These are phyloP conservation scores for Pseudococcus longispinus DNA, from an alignment of 2,888 invertebrate genomes.

Conservation along the genomic window DNA sequence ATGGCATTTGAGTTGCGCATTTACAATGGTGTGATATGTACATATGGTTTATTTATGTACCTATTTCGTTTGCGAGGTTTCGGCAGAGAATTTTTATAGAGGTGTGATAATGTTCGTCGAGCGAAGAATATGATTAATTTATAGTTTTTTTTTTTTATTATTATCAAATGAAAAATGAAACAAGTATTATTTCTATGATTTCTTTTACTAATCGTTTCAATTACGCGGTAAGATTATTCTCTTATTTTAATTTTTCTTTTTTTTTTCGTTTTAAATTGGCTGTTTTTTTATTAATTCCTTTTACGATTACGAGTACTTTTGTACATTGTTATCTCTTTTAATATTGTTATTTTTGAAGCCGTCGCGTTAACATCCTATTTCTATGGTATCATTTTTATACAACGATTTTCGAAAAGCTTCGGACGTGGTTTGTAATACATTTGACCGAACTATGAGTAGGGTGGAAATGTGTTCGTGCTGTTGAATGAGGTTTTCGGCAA, in stretches of 20 bases:
- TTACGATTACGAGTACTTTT: slow-evolving; percentile 12
- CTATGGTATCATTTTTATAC: slow-evolving; percentile 33
- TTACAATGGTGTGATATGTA: slow-evolving; percentile 23
- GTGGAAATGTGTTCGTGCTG: neutral
- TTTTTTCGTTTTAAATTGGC: slow-evolving; percentile 30
- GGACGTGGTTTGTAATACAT: neutral
- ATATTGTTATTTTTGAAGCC: slow-evolving; percentile 6
- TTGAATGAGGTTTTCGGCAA: neutral
- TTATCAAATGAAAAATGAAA: neutral
- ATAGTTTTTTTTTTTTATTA: neutral
- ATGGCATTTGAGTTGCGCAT: slow-evolving; percentile 8
- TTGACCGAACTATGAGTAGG: neutral
- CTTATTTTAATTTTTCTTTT: neutral
- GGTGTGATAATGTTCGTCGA: slow-evolving; percentile 14
- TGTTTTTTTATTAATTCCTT: slow-evolving; percentile 36
- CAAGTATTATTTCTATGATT: slow-evolving; percentile 8
- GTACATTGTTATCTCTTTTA: slow-evolving; percentile 40
- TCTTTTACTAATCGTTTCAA: neutral
- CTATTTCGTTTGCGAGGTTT: neutral
- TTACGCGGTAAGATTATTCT: neutral
- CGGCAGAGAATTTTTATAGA: neutral
- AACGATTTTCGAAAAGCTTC: slow-evolving; percentile 1
- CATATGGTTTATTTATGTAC: neutral
- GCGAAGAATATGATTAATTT: neutral
- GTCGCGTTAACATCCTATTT: slow-evolving; percentile 27